These are phyloP conservation scores for Cephalopholis sonnerati DNA, from an alignment of 2,113 vertebrate genomes.

Conservation along the genomic window DNA sequence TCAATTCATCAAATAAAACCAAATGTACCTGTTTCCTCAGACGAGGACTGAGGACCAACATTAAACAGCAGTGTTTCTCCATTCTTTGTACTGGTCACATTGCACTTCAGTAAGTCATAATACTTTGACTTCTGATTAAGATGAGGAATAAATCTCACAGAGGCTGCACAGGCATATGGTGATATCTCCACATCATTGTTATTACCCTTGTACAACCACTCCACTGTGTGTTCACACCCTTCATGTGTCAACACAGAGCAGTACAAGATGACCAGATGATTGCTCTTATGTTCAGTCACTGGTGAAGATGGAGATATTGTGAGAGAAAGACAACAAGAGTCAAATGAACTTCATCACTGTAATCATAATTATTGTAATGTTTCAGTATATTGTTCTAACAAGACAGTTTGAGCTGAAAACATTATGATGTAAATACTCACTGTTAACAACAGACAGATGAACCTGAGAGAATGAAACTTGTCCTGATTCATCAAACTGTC, in stretches of 20 bases:
- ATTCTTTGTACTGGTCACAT: not conserved
- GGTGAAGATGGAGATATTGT: too few relatives aligned
- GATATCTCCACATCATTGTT: rapidly evolving
- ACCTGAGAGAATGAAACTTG: too few relatives aligned
- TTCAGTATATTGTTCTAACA: too few relatives aligned
- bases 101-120: not conserved
- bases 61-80: rapidly evolving
- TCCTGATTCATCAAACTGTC: too few relatives aligned
- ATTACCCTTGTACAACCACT: not conserved
- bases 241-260: not conserved
- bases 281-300: not conserved
- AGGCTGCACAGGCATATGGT: rapidly evolving
- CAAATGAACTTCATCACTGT: too few relatives aligned
- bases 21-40: not conserved
- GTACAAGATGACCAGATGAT: not conserved
- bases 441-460: not conserved
- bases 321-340: too few relatives aligned
- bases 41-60: not conserved
- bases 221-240: not conserved
- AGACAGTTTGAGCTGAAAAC: too few relatives aligned
- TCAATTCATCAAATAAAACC: not conserved
- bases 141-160: not conserved
- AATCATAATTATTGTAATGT: too few relatives aligned
- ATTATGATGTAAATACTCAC: not conserved
- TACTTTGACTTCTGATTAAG: not conserved